phyloP scores from a whole-genome alignment of 2,113 vertebrate genomes.

The Octodon degus region DNA sequence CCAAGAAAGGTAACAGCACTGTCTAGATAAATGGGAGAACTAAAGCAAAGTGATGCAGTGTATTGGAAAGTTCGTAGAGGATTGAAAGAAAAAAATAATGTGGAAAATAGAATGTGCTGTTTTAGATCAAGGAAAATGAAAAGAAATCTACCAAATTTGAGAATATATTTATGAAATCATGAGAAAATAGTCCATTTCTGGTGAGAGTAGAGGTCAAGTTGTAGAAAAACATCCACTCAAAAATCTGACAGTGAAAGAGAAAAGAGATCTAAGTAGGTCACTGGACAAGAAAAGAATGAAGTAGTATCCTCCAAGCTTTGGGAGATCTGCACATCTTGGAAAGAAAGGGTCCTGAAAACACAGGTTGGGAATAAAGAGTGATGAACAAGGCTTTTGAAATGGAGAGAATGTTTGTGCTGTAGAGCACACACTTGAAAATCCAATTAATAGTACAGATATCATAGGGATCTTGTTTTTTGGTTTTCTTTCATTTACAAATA shows the following conservation, averaged over 20 bases:
- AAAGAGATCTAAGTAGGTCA: not conserved
- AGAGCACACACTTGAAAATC: not conserved
- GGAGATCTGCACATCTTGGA: not conserved
- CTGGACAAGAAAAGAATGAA: not conserved
- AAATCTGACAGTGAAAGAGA: not conserved
- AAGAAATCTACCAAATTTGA: not conserved
- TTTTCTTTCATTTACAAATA: not conserved
- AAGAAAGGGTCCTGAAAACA: not conserved
- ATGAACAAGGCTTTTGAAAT: not conserved
- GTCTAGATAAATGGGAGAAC: not conserved
- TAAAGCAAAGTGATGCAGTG: not conserved
- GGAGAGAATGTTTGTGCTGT: not conserved
- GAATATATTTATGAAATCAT: not conserved
- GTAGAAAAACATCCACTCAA: conserved; percentile 2
- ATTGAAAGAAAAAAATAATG: not conserved
- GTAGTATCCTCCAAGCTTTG: not conserved
- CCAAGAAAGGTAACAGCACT: not conserved
- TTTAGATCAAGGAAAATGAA: not conserved
- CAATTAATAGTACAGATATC: not conserved
- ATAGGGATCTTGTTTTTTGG: not conserved
- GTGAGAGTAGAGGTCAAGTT: not conserved
- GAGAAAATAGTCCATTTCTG: not conserved
- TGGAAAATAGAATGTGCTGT: not conserved
- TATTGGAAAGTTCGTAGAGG: not conserved
- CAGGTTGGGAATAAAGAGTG: not conserved